Base-by-base conservation (phyloP, 1,140 invertebrate species). In the Delia radicum region DNA sequence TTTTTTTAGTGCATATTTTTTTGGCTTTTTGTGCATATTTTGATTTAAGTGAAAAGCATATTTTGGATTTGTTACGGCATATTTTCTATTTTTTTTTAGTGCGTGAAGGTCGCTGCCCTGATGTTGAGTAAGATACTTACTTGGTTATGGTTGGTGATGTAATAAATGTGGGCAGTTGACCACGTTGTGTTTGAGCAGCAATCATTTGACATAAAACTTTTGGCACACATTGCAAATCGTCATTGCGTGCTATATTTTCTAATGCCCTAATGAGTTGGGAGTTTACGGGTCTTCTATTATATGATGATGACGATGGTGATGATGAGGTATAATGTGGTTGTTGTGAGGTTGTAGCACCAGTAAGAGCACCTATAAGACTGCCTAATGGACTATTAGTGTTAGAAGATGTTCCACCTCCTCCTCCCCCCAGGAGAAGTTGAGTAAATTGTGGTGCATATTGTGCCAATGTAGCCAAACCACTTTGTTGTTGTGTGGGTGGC, bases 121-220 rank as follows among this genome's bases (percentile, higher is more conserved):
- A 55, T 10, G 18, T 15, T n/a, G 12, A 21, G 28, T n/a, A n/a
- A n/a, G n/a, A 29, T 75, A 89, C 90, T 90, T 86, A 94, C 93
- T 90, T 89, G 67, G 92, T 83, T 79, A 94, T 85, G 42, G 91
- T 89, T 77, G 92, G 91, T 78, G 90, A 88, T 77, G 90, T 90
- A 72, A 90, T 80, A 77, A 91, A 87, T 74, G 88, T 88, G 26
- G 90, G 89, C 74, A 91, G 83, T 21, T 87, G 87, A 74, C 83
- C 84, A 78, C 86, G 85, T 74, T 87, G 86, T 13, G 89, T 89
- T 18, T 90, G 88, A 80, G 89, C 87, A 55, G 89, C 91, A 46
- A 93, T 91, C 31, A 93, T 89, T 86, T 94, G 93, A 80, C 94
- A 94, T 61, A 95, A 87, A 77, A 95, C 88, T 83, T 92, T 89